A percentile compares a stretch with the other conserved stretches of the same genome.
phyloP scores from a whole-genome alignment of 1,140 invertebrate species.

The Diorhabda elongata region DNA sequence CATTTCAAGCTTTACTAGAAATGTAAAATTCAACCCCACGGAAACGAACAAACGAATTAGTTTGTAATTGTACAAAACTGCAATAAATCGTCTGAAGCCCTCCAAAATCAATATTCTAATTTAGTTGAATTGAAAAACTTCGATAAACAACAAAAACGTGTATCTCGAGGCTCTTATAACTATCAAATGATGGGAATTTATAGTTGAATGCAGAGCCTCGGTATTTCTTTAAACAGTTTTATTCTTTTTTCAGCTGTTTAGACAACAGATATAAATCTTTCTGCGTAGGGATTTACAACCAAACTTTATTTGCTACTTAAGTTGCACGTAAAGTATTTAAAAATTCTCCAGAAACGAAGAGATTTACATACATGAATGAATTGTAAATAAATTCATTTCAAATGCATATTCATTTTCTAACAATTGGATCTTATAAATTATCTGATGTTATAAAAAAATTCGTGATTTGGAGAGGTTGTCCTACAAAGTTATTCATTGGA shows the following conservation, averaged over 20 bases:
- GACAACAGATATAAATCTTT: conserved; percentile 1
- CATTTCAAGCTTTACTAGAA: too few relatives aligned
- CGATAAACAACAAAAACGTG: neutral
- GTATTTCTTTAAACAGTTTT: neutral
- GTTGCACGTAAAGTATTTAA: neutral
- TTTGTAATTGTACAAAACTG: too few relatives aligned
- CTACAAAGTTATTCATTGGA: conserved; percentile 19
- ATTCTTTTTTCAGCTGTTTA: neutral
- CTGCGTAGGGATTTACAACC: conserved; percentile 14
- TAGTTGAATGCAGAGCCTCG: neutral
- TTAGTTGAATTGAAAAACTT: neutral
- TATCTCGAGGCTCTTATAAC: neutral
- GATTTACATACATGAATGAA: too few relatives aligned
- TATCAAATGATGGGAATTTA: neutral
- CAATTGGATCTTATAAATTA: too few relatives aligned
- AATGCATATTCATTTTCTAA: too few relatives aligned
- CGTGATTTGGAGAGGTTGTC: too few relatives aligned
- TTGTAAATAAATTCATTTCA: too few relatives aligned
- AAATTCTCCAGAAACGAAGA: neutral
- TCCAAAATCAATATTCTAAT: neutral
- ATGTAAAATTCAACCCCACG: too few relatives aligned
- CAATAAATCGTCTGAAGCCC: neutral
- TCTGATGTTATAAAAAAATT: too few relatives aligned
- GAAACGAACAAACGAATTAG: too few relatives aligned
- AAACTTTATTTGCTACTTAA: neutral